Evolutionary conservation across 2,888 invertebrate species (phyloP), one percentile per base, ranked within the genome.

Genomic region (Pyrocoelia pectoralis): DNA sequence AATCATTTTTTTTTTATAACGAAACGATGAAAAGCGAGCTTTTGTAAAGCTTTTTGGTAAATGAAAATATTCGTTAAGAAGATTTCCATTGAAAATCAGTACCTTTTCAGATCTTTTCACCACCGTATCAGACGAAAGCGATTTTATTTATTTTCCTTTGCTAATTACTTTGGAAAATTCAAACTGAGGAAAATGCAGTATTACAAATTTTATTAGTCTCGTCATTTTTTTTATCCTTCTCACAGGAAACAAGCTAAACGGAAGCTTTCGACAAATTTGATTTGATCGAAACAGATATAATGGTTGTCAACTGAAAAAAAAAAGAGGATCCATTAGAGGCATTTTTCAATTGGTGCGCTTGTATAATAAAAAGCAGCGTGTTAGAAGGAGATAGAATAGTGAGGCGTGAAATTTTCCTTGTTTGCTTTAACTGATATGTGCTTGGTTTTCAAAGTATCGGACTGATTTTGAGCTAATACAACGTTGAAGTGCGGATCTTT

Each of bases 401-500:
- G 14, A 12, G 15, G 49, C 52, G 60, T 60, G 54, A 48, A 55
- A 49, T 29, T 17, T 18, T 48, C 15, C 9, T 15, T 52, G 40
- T 61, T 62, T 49, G 51, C 56, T 62, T 57, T 62, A 62, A 62
- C 62, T 48, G 62, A 65, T 61, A 57, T 60, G 57, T 61, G 61
- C 24, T 53, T 46, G 50, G 56, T 56, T 61, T 56, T 57, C 53
- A 18, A 40, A 56, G 60, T 56, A 65, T 65, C 56, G 53, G 51
- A 56, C 65, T 49, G 65, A 61, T 65, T 65, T 65, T 65, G 65
- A 56, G 61, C 61, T 65, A 61, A 65, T 60, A 57, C 57, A 57
- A 49, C 61, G 49, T 48, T 50, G 61, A 61, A 65, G 59, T 62
- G 57, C 58, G 62, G 66, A 66, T 62, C 66, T 66, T 66, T 66